Evolutionary conservation across 2,888 invertebrate genomes (phyloP), one percentile per base, ranked within the genome.

Genomic region (Rhagophthalmus giganteus): DNA sequence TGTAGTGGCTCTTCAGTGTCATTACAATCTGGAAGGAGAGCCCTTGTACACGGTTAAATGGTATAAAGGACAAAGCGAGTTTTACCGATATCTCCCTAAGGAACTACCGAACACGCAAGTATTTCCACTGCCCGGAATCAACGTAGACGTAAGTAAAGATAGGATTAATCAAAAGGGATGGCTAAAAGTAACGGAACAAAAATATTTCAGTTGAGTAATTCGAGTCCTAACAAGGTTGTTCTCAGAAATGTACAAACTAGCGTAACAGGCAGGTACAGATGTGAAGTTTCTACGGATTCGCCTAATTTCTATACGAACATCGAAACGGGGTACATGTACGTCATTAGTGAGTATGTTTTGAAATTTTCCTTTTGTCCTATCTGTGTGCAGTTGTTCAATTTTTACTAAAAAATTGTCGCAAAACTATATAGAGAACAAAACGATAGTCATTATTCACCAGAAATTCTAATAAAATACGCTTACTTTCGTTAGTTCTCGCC

Each of bases 11-110:
- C 76, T 90, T 55, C 83, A 84, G 65, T 90, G 89, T 75, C 81
- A 81, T 61, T 89, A 87, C 79, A 84, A 88, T 73, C 76, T 90
- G 47, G 85, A 86, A 70, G 82, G 83, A 37, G 87, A 88, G 62
- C 81, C 82, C 1, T 75, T 90, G n/a, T 90, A 89, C 76, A 85
- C 87, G 50, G 86, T 90, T 60, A 89, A 89, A 74, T 90, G 89
- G 90, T 90, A 89, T 77, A 82, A 87, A 62, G 87, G 88, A 4
- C 69, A 79, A 8, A 80, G 84, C 58, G 89, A 90, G 72, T 89
- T 90, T 79, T 90, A 86, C 77, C 80, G 89, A 70, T 90, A 82
- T 70, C 83, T 88, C 60, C 89, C 89, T 1, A 88, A 89, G 70
- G 89, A 89, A 70, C 74, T 86, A 60, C 89, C 88, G 2, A 85